These are phyloP conservation scores for Pteruthius melanotis DNA, from an alignment of 2,113 vertebrate genomes.

Conservation along the genomic window DNA sequence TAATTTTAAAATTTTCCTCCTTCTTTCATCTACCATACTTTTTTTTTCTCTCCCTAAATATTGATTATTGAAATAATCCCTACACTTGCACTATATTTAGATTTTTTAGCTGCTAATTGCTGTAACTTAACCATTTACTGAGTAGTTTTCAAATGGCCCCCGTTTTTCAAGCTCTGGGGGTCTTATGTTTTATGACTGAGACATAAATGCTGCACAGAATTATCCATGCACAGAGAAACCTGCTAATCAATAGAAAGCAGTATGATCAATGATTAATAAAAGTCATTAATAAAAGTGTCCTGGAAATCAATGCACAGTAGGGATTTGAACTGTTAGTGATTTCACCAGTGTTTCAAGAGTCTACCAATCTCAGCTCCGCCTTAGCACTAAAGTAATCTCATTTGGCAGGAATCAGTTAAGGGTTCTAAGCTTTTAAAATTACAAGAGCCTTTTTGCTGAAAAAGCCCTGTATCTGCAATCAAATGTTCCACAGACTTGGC, in stretches of 20 bases:
- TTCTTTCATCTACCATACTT: neutral
- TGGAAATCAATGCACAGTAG: neutral
- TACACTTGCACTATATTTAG: neutral
- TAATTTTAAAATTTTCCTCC: neutral
- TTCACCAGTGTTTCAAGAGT: neutral
- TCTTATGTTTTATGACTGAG: neutral
- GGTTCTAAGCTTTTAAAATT: neutral
- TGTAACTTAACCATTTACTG: neutral
- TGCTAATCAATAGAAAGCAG: neutral
- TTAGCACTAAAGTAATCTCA: neutral
- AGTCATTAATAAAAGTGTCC: slow-evolving; percentile 4
- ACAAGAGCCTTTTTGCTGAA: neutral
- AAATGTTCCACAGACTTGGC: neutral
- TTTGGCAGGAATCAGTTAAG: neutral
- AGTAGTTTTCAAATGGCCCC: neutral
- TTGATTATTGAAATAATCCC: neutral
- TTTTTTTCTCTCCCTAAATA: neutral
- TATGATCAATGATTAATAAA: neutral
- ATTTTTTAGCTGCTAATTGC: neutral
- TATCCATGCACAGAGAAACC: neutral
- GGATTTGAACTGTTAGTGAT: neutral
- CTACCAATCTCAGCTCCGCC: neutral
- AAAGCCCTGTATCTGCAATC: neutral
- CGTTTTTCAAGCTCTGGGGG: neutral
- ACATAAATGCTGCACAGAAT: neutral